Evolutionary conservation across 1,140 invertebrate species (phyloP).

Genomic region (Ooceraea biroi): DNA sequence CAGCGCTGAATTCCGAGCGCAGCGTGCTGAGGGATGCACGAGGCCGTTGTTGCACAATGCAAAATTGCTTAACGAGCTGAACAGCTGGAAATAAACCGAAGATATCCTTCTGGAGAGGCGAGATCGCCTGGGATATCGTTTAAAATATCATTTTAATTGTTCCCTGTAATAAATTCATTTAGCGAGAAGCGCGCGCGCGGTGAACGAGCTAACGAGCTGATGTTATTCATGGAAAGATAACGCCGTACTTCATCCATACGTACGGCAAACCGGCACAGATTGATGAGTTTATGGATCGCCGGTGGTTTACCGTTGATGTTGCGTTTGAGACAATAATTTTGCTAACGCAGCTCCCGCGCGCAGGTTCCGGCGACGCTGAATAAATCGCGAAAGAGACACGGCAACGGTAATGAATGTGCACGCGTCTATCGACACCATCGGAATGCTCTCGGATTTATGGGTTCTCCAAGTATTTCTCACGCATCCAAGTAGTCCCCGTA

Average conservation of each 20-base stretch:
- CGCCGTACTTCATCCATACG: neutral
- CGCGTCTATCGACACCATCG: neutral
- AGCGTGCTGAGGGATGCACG: neutral
- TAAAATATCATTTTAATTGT: neutral
- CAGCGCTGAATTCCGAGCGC: neutral
- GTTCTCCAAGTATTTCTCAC: neutral
- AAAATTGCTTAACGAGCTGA: conserved; percentile 18
- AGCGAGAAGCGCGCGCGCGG: neutral
- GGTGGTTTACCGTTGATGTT: neutral
- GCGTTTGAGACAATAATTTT: conserved; percentile 9
- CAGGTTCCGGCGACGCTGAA: neutral
- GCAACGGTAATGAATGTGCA: neutral
- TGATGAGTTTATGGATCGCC: neutral
- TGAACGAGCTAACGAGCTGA: neutral
- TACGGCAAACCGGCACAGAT: neutral
- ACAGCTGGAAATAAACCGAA: neutral
- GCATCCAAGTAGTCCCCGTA: neutral
- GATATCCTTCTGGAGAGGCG: neutral
- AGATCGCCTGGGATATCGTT: neutral
- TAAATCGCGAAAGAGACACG: conserved; percentile 1
- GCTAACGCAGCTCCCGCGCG: neutral
- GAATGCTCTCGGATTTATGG: conserved; percentile 31
- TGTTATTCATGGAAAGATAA: neutral
- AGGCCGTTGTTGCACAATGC: neutral
- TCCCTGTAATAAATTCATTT: conserved; percentile 8